A percentile compares a stretch with the other conserved stretches of the same genome.
Conservation (phyloP, 2,113 vertebrate species). For the Nycticebus coucang region DNA sequence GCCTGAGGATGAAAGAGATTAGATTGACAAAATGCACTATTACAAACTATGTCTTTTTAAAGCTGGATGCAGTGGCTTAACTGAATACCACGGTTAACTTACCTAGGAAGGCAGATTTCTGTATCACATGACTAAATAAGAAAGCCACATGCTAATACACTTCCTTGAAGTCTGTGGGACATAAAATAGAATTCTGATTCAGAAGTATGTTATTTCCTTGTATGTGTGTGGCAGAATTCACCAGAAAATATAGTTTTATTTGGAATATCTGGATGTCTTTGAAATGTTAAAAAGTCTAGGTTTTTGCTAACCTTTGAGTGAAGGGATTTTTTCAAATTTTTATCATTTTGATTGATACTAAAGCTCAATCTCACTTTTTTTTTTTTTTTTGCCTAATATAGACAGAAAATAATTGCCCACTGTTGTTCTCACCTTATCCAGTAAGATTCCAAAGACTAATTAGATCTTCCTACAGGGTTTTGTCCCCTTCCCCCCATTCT, state of each 20-base stretch:
- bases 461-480: background rate
- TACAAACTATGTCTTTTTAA: background rate
- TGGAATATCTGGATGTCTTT: background rate
- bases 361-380: constrained; percentile 3
- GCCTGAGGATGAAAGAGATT: background rate
- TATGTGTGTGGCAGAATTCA: constrained; percentile 2
- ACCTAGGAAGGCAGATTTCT: background rate
- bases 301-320: background rate
- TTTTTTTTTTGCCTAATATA: background rate
- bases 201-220: constrained; percentile 13
- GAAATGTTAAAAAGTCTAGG: background rate
- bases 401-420: background rate
- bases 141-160: background rate
- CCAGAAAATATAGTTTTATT: background rate
- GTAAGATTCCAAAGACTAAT: background rate
- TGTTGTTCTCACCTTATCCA: background rate
- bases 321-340: background rate
- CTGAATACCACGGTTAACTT: background rate
- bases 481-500: background rate
- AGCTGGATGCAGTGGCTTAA: background rate
- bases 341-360: background rate
- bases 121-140: background rate
- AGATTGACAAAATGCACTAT: background rate
- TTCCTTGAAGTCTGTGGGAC: background rate
- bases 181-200: background rate